These are phyloP conservation scores for Gorsachius goisagi DNA, from an alignment of 2,113 vertebrate species.

Conservation along the genomic window DNA sequence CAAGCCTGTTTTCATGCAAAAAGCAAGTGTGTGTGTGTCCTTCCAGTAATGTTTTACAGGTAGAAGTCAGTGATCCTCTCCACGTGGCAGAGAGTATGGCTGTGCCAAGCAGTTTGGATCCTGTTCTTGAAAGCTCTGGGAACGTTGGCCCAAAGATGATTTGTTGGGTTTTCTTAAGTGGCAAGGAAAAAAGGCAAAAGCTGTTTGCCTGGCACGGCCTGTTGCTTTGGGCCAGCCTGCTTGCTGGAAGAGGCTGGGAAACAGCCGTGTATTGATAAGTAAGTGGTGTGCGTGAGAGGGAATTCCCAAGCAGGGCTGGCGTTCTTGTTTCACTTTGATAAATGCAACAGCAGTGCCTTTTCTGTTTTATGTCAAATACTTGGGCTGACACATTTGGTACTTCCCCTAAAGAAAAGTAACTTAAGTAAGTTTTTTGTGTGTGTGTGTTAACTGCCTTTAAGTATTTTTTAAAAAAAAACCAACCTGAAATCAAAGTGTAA, in stretches of 20 bases:
- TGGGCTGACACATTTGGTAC: not conserved
- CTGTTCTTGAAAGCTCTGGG: not conserved
- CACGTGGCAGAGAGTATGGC: not conserved
- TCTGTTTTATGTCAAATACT: not conserved
- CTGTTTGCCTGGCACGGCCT: not conserved
- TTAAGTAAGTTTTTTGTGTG: not conserved
- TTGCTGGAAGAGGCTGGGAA: not conserved
- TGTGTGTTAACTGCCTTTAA: not conserved
- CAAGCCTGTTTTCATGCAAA: not conserved
- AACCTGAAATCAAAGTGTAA: not conserved
- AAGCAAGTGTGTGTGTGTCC: rapidly evolving
- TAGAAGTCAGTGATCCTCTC: not conserved
- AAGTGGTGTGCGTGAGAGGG: not conserved
- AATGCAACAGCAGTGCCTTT: not conserved
- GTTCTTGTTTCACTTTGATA: not conserved
- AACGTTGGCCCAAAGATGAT: not conserved
- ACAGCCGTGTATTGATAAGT: not conserved
- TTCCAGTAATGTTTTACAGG: not conserved
- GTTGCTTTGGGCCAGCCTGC: not conserved
- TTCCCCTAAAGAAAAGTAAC: not conserved
- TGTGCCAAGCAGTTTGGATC: not conserved
- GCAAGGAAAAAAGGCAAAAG: not conserved
- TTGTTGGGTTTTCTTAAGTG: not conserved
- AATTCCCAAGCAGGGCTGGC: not conserved
- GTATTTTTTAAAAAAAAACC: not conserved